phyloP scores from a whole-genome alignment of 2,113 vertebrate genomes.

The Ellobius talpinus region DNA sequence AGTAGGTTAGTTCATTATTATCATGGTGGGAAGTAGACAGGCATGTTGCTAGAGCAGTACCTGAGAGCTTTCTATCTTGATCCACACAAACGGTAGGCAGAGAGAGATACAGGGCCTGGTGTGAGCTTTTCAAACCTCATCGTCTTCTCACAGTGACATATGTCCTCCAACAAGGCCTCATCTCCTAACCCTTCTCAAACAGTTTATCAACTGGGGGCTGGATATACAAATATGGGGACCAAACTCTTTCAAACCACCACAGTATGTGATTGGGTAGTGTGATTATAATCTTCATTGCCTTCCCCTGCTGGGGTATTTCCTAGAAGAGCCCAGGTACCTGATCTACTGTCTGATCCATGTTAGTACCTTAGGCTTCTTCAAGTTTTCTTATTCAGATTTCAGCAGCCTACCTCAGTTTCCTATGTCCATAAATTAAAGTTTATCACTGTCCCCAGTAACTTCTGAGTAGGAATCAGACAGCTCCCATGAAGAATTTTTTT shows the following conservation, averaged over 20 bases:
- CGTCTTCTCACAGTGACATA: not conserved
- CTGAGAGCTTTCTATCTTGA: not conserved
- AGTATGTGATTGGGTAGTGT: no score
- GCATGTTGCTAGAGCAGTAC: not conserved
- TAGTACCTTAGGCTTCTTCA: not conserved
- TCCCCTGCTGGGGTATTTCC: not conserved
- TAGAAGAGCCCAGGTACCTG: not conserved
- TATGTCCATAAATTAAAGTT: not conserved
- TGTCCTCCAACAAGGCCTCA: not conserved
- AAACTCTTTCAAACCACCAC: not conserved
- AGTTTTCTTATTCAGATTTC: not conserved
- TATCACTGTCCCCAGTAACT: not conserved
- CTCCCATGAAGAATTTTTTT: not conserved
- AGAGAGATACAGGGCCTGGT: not conserved
- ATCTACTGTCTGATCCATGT: fast-evolving
- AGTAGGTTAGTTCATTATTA: not conserved
- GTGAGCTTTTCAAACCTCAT: not conserved
- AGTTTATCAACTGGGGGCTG: not conserved
- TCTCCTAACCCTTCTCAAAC: not conserved
- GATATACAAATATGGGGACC: not conserved
- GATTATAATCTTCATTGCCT: not conserved
- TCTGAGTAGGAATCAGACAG: not conserved
- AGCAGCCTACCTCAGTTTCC: fast-evolving
- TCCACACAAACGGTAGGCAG: not conserved
- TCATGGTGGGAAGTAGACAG: not conserved